Base-by-base conservation (phyloP, 2,797 vertebrate species). In the Holocentrus rufus region DNA sequence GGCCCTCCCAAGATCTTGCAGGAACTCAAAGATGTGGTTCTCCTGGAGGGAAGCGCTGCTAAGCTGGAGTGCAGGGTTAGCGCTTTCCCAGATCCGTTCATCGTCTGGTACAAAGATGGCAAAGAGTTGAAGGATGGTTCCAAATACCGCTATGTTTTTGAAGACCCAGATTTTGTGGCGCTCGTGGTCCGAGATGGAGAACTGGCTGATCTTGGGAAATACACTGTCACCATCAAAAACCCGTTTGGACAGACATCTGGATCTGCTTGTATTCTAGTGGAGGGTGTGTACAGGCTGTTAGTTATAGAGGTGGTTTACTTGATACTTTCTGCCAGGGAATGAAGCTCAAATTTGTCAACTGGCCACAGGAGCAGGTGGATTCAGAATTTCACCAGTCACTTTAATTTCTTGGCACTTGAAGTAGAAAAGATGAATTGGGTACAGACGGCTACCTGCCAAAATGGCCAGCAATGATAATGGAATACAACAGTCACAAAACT, bases 11-110 rank as follows among this genome's bases (percentile, higher is more conserved):
- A 80, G 55, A 90, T 93, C 83, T 88, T 94, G 73, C 85, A 92
- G 82, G 89, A 89, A 17, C 89, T 94, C 73, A 90, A 89, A 46
- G 91, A 93, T 17, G 85, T 87, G 72, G 79, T 94, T 30, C 82
- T 93, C 50, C 83, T 94, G 0, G 89, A 93, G 70, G 92, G 89
- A 46, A 94, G 91, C 1, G 82, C 88, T 0, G 93, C 91, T n/a
- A 92, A 93, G 81, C 86, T 93, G 61, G 90, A 89, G 47, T 92
- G 93, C 58, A 63, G 88, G 61, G 90, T 94, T 39, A 93, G 88
- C 0, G 90, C 90, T 36, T 93, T 93, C 73, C 90, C 77, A 0
- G 92, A 93, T 76, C 92, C 90, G 1, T 93, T 93, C 77, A 93
- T 94, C 53, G 65, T 90, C 69, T 92, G 91, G 92, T 88, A 80